These are phyloP conservation scores for Peromyscus melanophrys DNA, from an alignment of 2,797 vertebrate genomes.

Conservation along the genomic window DNA sequence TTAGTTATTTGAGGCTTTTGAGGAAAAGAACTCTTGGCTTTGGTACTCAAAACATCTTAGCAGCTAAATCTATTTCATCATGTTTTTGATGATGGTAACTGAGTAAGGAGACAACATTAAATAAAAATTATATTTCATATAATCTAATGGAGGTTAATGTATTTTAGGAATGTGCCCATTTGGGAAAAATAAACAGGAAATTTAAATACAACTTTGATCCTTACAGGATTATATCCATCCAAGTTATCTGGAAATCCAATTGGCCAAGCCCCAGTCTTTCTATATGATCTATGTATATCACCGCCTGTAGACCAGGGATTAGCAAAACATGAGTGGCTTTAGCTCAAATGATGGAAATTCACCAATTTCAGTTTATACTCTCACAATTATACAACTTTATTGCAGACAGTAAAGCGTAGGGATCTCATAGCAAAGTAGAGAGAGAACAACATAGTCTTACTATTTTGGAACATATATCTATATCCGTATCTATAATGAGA, in stretches of 20 bases:
- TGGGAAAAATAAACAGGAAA: neutral
- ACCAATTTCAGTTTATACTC: neutral
- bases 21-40: neutral
- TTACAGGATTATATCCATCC: neutral
- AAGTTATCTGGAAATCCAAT: constrained; percentile 56
- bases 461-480: neutral
- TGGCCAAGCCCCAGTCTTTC: neutral
- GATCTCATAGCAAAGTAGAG: neutral
- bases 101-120: neutral
- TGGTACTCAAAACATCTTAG: constrained; percentile 30
- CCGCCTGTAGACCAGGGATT: neutral
- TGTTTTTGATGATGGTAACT: constrained; percentile 21
- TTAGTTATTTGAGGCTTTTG: neutral
- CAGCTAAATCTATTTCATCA: neutral
- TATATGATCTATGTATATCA: neutral
- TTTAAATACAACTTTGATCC: constrained; percentile 33
- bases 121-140: constrained; percentile 27
- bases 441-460: neutral
- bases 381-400: neutral
- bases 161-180: constrained; percentile 34
- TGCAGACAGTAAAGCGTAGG: neutral
- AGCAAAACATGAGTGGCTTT: neutral
- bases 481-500: too few species aligned
- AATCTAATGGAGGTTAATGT: neutral
- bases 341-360: neutral